Evolutionary conservation across 2,888 invertebrate genomes (phyloP).

Genomic region (Sericinus montela): DNA sequence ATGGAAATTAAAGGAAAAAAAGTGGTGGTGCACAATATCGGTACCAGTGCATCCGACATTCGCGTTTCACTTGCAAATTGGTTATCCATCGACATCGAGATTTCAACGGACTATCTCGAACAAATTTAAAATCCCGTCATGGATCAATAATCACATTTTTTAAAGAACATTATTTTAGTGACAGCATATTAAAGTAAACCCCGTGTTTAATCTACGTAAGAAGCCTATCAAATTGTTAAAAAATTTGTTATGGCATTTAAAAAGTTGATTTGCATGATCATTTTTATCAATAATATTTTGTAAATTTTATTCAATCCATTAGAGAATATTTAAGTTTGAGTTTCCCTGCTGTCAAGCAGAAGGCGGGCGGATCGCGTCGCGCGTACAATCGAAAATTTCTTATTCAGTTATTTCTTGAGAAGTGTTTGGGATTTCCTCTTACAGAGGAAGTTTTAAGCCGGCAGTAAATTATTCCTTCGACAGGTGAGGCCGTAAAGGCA

Average conservation of each 20-base stretch:
- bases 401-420: slow-evolving; percentile 76
- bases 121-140: slow-evolving; percentile 23
- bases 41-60: slow-evolving; percentile 54
- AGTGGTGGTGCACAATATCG: slow-evolving; percentile 40
- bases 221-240: no score
- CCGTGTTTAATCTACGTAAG: no score
- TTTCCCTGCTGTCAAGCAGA: slow-evolving; percentile 48
- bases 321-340: slow-evolving; percentile 53
- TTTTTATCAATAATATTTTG: slow-evolving; percentile 21
- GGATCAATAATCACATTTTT: no score
- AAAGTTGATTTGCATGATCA: no score
- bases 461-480: slow-evolving; percentile 78
- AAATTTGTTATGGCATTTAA: no score
- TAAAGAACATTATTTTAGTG: not conserved
- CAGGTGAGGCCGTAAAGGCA: slow-evolving; percentile 77
- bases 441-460: slow-evolving; percentile 72
- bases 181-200: no score
- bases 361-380: slow-evolving; percentile 31
- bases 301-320: slow-evolving; percentile 61
- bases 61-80: slow-evolving; percentile 75
- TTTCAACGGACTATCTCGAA: slow-evolving; percentile 34
- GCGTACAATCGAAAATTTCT: slow-evolving; percentile 66
- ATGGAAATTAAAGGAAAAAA: slow-evolving; percentile 8
- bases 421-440: slow-evolving; percentile 75
- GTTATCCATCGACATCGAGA: slow-evolving; percentile 62